phyloP scores from a whole-genome alignment of 2,888 invertebrate species.

The Leucophenga maculata region DNA sequence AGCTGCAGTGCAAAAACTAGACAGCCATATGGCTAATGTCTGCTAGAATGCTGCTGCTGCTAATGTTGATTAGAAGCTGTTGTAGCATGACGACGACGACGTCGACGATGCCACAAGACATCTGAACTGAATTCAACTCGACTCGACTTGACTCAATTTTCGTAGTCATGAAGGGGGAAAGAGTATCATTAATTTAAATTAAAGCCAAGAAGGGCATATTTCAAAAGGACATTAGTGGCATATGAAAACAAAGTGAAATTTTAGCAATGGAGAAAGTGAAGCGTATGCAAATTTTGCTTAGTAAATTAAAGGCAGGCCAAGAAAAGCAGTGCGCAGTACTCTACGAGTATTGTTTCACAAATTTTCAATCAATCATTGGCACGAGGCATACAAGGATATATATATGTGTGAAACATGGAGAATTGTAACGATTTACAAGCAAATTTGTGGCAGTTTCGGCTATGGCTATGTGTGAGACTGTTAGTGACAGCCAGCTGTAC shows the following conservation, averaged over 20 bases:
- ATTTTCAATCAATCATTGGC: slow-evolving; percentile 22
- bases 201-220: slow-evolving; percentile 38
- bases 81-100: too few species aligned
- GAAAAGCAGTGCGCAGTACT: neutral
- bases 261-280: neutral
- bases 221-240: slow-evolving; percentile 1
- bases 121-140: too few species aligned
- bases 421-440: too few species aligned
- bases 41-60: neutral
- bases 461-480: neutral
- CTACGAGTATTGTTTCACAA: neutral
- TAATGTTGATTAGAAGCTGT: too few species aligned
- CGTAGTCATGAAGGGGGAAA: neutral
- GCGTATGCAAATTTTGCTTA: slow-evolving; percentile 9
- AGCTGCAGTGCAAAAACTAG: neutral
- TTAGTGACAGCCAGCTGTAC: neutral
- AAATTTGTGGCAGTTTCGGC: slow-evolving; percentile 3
- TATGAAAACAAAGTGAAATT: neutral
- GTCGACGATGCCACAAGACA: too few species aligned
- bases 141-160: neutral
- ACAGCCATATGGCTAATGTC: slow-evolving; percentile 1
- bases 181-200: slow-evolving; percentile 60
- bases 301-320: slow-evolving; percentile 4
- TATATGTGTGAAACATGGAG: neutral
- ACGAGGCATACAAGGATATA: neutral